Conservation (phyloP, 2,113 vertebrate genomes). For the Fulmarus glacialis region DNA sequence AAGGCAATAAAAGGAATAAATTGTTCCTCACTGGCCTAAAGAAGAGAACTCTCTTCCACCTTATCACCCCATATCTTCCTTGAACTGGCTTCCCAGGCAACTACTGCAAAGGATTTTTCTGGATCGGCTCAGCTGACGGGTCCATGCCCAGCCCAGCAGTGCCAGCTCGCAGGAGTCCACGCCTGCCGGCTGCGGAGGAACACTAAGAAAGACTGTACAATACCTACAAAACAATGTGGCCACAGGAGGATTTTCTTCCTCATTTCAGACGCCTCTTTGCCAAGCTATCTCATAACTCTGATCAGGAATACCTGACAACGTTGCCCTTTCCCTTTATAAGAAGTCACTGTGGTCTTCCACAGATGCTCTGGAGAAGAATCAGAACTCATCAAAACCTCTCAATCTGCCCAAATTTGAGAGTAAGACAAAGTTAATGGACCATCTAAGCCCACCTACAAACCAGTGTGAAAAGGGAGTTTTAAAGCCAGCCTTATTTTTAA, state of each 20-base stretch:
- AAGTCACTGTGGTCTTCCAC: neutral
- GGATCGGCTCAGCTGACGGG: neutral
- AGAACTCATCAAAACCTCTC: neutral
- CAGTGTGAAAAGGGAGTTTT: neutral
- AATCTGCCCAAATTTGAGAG: neutral
- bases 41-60: neutral
- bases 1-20: conserved; percentile 63
- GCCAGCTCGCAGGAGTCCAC: rapidly evolving
- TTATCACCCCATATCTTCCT: neutral
- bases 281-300: neutral
- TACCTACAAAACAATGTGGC: neutral
- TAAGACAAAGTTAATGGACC: rapidly evolving
- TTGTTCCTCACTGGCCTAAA: conserved; percentile 7
- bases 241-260: neutral
- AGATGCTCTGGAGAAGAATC: neutral
- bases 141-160: neutral
- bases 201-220: rapidly evolving
- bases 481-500: neutral
- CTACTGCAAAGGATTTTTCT: neutral
- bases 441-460: neutral
- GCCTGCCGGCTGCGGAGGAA: neutral
- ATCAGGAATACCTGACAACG: neutral
- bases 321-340: neutral
- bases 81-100: neutral
- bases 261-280: neutral